Evolutionary conservation across 2,888 invertebrate species (phyloP), one percentile per base, ranked within the genome.

Genomic region (Physocephala rufipes): DNA sequence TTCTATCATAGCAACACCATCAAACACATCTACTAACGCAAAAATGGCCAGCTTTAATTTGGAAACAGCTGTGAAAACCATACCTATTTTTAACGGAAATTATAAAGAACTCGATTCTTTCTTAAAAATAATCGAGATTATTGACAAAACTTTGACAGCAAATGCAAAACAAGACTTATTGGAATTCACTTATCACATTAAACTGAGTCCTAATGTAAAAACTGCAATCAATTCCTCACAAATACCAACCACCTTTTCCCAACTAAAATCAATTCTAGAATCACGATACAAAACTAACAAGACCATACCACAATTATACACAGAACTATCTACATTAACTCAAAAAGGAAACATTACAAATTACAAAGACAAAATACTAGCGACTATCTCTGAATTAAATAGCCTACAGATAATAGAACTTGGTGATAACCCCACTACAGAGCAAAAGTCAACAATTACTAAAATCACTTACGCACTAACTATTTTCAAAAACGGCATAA

Each of bases 181-280:
- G 28, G 58, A 58, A 24, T 58, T 58, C 58, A 28, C n/a, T n/a
- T 58, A 58, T 15, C 58, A 58, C 24, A 58, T 58, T 28, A 58
- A 58, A 24, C 24, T 58, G 7, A 58, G 15, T 28, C 24, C 24
- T 28, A 58, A 58, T 58, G 58, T 58, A 58, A 58, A 24, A 58
- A 58, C 58, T 5, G 58, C 58, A 58, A 15, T 58, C 2, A 58
- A 58, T 28, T 58, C 58, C 1, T 12, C 28, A 58, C 58, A 58
- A 58, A 58, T 26, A 9, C 58, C 58, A 26, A 24, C 24, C 24
- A 58, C 58, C 15, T 24, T 58, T 15, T 13, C 15, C 28, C 26
- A 58, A 24, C 58, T 58, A 24, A 58, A 58, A 58, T 5, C 28
- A 19, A 28, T 28, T 12, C 24, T 53, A 21, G 21, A 53, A n/a